Conservation (phyloP, 2,113 vertebrate species). For the Bucco capensis region DNA sequence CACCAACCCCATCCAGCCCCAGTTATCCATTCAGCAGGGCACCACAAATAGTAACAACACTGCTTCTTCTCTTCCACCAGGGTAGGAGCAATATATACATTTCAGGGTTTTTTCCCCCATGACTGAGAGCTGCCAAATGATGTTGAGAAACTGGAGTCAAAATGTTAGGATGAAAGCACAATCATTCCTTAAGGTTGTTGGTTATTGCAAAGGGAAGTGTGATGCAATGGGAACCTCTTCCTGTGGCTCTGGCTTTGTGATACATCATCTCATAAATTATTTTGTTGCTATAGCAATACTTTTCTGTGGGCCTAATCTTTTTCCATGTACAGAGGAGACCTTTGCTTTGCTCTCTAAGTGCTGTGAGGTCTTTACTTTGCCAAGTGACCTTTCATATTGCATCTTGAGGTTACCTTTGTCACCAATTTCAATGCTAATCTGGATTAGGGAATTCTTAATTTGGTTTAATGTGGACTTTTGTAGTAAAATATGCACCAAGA, state of each 20-base stretch:
- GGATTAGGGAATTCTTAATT: not conserved
- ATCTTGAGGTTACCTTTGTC: not conserved
- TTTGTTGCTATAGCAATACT: conserved; percentile 65
- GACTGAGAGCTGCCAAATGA: not conserved
- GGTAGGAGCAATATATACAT: not conserved
- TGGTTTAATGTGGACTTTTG: not conserved
- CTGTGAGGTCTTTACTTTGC: not conserved
- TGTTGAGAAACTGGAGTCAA: not conserved
- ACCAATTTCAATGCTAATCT: not conserved
- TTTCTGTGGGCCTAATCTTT: conserved; percentile 46
- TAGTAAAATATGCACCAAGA: not conserved
- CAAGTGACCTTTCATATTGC: not conserved
- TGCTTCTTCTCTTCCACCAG: not conserved
- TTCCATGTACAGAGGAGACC: not conserved
- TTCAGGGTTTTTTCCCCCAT: not conserved
- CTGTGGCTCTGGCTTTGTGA: conserved; percentile 37
- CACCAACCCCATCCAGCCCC: not conserved
- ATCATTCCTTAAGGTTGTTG: not conserved
- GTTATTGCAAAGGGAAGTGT: not conserved
- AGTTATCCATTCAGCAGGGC: not conserved
- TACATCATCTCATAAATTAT: conserved; percentile 28
- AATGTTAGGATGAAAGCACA: not conserved
- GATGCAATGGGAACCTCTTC: not conserved
- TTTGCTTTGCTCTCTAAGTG: not conserved
- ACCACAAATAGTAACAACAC: not conserved